Evolutionary conservation across 2,888 invertebrate species (phyloP).

Genomic region (Junonia oenone): DNA sequence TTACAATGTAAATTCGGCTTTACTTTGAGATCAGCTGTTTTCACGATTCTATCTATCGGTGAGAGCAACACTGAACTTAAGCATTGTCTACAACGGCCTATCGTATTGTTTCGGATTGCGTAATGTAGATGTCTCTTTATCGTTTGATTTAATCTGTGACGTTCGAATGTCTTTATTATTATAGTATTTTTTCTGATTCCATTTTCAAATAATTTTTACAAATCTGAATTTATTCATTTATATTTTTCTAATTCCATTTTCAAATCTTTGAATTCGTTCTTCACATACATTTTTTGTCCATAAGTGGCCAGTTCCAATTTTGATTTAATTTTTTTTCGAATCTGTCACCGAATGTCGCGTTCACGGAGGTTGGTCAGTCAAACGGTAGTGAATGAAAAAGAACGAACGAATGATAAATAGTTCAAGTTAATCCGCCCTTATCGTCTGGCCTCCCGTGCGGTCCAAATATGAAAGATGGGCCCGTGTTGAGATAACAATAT

Average conservation of each 20-base stretch:
- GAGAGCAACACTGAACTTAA: constrained; percentile 62
- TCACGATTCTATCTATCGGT: constrained; percentile 64
- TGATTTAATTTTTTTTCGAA: constrained; percentile 19
- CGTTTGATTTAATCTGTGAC: constrained; percentile 19
- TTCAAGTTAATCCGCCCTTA: constrained; percentile 74
- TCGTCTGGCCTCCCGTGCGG: constrained; percentile 72
- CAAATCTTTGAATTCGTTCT: too few species aligned
- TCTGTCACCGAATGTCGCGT: constrained; percentile 23
- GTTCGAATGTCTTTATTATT: constrained; percentile 5
- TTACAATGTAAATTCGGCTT: too few species aligned
- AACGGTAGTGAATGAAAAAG: constrained; percentile 71
- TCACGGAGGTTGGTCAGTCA: constrained; percentile 34
- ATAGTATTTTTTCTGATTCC: neutral
- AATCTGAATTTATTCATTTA: too few species aligned
- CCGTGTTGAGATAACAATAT: constrained; percentile 63
- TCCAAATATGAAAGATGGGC: constrained; percentile 77
- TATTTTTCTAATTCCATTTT: too few species aligned
- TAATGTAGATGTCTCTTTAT: constrained; percentile 39
- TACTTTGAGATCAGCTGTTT: constrained; percentile 76
- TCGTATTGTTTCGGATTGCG: constrained; percentile 57
- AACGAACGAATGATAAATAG: constrained; percentile 73
- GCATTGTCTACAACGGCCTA: constrained; percentile 53
- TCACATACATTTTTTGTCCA: too few species aligned
- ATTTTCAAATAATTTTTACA: neutral
- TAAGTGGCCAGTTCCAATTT: constrained; percentile 7